These are phyloP conservation scores for Ramphastos sulfuratus DNA, from an alignment of 2,113 vertebrate genomes.

Conservation along the genomic window DNA sequence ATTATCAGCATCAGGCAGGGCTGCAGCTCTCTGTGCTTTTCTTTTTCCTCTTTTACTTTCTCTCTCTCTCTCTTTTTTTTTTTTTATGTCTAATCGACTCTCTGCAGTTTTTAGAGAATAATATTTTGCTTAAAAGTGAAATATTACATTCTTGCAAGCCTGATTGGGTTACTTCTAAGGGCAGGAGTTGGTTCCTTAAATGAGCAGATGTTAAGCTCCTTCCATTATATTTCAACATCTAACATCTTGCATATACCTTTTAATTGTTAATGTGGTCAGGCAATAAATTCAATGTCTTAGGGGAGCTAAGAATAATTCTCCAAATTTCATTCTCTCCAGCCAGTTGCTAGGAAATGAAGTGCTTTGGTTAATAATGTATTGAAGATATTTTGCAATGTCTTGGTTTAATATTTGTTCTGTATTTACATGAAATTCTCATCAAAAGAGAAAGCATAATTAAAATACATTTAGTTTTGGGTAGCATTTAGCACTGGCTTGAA, in stretches of 20 bases:
- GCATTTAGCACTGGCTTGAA: conserved; percentile 58
- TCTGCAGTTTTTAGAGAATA: conserved; percentile 12
- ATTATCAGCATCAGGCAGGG: conserved; percentile 1
- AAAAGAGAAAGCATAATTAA: conserved; percentile 27
- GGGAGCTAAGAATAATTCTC: conserved; percentile 55
- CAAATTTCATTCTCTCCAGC: conserved; percentile 31
- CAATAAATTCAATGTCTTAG: conserved; percentile 44
- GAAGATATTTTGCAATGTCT: conserved; percentile 14
- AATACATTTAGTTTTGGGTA: neutral
- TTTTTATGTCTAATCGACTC: neutral
- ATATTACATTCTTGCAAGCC: neutral
- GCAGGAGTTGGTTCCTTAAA: neutral
- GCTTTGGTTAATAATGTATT: conserved; percentile 5
- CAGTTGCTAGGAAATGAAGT: conserved; percentile 42
- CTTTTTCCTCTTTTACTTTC: neutral
- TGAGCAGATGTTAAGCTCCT: conserved; percentile 39
- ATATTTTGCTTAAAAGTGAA: conserved; percentile 29
- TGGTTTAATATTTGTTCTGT: conserved; percentile 7
- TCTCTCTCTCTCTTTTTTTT: neutral
- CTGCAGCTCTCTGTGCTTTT: neutral
- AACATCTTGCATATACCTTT: conserved; percentile 52
- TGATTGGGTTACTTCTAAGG: conserved; percentile 38
- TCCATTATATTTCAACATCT: conserved; percentile 20
- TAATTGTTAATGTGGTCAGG: conserved; percentile 61
- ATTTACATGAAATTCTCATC: conserved; percentile 39